Conservation (phyloP, 2,888 invertebrate species). For the Heliconius cydno region DNA sequence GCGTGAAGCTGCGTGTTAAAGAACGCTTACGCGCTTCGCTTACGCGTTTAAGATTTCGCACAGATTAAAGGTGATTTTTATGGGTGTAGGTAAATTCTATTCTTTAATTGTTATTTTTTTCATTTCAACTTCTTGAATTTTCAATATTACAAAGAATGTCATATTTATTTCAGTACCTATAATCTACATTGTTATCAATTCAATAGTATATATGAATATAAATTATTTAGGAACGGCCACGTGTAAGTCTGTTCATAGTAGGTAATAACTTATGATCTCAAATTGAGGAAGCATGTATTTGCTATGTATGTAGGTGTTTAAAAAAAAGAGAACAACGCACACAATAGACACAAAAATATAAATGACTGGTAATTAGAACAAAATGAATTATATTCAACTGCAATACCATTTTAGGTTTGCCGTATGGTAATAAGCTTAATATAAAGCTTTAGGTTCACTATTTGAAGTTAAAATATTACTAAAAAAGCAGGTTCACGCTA, state of each 20-base stretch:
- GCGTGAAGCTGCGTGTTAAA: no score
- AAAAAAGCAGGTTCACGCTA: neutral
- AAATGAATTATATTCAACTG: constrained; percentile 16
- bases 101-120: no score
- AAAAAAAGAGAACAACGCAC: constrained; percentile 10
- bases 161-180: neutral
- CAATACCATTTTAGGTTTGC: constrained; percentile 10
- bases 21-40: no score
- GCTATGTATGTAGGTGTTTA: constrained; percentile 17
- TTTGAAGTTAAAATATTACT: neutral
- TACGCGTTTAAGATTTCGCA: no score
- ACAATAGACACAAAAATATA: constrained; percentile 14
- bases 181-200: neutral
- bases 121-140: no score
- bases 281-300: constrained; percentile 13
- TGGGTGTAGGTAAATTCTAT: no score
- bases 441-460: neutral
- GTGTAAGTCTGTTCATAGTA: constrained; percentile 16
- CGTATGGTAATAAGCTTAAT: constrained; percentile 10
- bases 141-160: neutral
- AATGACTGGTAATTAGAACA: constrained; percentile 25
- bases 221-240: neutral
- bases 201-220: constrained; percentile 13
- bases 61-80: no score
- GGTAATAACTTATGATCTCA: neutral